Evolutionary conservation across 2,797 vertebrate species (phyloP).

Genomic region (Muscicapa comitata): DNA sequence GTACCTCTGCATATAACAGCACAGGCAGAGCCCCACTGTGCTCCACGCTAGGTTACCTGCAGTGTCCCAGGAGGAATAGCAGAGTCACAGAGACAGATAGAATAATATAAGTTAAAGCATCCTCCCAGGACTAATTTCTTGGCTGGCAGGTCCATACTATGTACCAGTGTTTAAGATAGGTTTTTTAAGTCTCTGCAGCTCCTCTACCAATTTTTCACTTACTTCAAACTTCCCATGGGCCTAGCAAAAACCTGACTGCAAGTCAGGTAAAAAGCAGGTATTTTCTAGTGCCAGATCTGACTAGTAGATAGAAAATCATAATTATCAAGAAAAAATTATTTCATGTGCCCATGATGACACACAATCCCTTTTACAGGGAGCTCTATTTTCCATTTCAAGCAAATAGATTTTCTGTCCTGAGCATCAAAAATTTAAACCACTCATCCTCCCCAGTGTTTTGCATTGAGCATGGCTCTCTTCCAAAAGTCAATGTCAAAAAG

Average conservation of each 20-base stretch:
- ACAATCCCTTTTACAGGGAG: neutral
- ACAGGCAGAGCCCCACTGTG: neutral
- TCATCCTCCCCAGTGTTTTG: neutral
- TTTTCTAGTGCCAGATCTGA: neutral
- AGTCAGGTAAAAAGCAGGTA: neutral
- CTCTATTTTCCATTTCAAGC: neutral
- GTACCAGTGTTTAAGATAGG: neutral
- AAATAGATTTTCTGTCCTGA: conserved; percentile 15
- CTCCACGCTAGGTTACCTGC: neutral
- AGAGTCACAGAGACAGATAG: neutral
- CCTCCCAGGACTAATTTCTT: neutral
- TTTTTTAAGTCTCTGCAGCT: neutral
- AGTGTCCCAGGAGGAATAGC: neutral
- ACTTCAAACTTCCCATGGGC: neutral
- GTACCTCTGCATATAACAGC: neutral
- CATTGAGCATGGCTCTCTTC: neutral
- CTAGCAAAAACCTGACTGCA: neutral
- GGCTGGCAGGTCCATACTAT: neutral
- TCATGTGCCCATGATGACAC: neutral
- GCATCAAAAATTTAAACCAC: conserved; percentile 4
- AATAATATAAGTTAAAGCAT: neutral
- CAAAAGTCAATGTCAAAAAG: neutral
- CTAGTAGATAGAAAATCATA: neutral
- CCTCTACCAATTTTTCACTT: neutral
- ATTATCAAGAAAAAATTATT: conserved; percentile 1